phyloP scores from a whole-genome alignment of 2,797 vertebrate species.

The Ptychobarbus kaznakovi region DNA sequence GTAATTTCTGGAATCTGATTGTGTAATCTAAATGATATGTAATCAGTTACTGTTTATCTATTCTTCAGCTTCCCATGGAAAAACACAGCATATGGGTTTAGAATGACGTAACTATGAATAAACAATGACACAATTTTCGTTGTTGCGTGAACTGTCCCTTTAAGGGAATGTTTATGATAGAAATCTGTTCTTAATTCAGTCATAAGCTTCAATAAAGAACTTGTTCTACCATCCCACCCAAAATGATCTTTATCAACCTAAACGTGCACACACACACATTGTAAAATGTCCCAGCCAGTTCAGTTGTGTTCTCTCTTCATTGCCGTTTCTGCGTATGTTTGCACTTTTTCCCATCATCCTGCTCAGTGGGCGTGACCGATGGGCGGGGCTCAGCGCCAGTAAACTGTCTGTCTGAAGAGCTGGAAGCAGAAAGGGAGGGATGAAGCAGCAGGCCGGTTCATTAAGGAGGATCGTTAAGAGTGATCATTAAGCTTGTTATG shows the following conservation, averaged over 20 bases:
- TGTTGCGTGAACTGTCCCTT: not conserved
- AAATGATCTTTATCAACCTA: conserved; percentile 23
- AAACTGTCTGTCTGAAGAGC: conserved; percentile 63
- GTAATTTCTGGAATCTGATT: not conserved
- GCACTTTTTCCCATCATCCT: conserved; percentile 66
- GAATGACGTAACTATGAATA: not conserved
- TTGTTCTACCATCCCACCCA: not conserved
- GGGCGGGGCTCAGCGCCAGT: conserved; percentile 65
- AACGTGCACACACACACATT: not conserved
- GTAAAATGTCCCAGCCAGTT: conserved; percentile 28
- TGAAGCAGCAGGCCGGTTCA: conserved; percentile 66
- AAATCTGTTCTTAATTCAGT: not conserved
- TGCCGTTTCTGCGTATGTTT: conserved; percentile 65
- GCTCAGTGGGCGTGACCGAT: conserved; percentile 67
- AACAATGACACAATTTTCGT: not conserved
- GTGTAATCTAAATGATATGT: not conserved
- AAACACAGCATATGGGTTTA: not conserved
- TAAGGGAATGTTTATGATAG: not conserved
- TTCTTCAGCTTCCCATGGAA: not conserved
- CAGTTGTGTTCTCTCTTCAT: conserved; percentile 47
- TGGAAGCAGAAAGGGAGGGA: conserved; percentile 65
- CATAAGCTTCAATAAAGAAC: conserved; percentile 16
- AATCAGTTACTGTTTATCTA: not conserved
- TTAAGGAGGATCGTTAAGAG: conserved; percentile 72
- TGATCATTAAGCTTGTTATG: conserved; percentile 77